A percentile compares a stretch with the other conserved stretches of the same genome.
phyloP scores from a whole-genome alignment of 2,888 invertebrate genomes.

The Himalopsyche kuldschensis region DNA sequence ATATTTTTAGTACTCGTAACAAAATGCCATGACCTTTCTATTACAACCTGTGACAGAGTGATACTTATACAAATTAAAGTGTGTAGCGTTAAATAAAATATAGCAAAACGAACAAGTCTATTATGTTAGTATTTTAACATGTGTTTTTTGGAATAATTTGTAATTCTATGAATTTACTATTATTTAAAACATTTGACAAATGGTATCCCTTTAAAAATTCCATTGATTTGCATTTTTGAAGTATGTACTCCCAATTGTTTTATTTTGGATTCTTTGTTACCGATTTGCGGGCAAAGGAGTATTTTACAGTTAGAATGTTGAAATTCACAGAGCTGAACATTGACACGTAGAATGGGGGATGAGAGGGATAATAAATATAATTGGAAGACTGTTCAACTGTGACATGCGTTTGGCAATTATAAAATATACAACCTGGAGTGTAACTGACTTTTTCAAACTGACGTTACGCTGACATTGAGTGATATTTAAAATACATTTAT shows the following conservation, averaged over 20 bases:
- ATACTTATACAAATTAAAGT: neutral
- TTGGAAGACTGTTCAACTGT: neutral
- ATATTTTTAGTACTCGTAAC: neutral
- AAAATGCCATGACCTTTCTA: neutral
- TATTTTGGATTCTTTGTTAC: too few relatives aligned
- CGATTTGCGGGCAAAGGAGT: too few relatives aligned
- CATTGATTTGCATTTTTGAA: too few relatives aligned
- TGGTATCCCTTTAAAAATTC: too few relatives aligned
- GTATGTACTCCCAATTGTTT: too few relatives aligned
- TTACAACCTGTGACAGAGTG: neutral
- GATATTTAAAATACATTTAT: constrained; percentile 17
- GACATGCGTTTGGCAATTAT: neutral
- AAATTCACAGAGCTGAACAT: neutral
- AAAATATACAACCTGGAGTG: neutral
- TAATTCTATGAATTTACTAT: too few relatives aligned
- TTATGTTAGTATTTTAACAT: neutral
- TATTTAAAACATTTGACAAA: too few relatives aligned
- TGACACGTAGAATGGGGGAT: neutral
- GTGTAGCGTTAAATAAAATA: neutral
- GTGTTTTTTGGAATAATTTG: too few relatives aligned
- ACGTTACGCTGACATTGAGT: neutral
- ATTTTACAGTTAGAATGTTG: too few relatives aligned
- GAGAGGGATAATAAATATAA: neutral
- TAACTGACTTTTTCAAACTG: neutral
- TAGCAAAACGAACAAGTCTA: neutral